Base-by-base conservation (phyloP, 2,888 invertebrate species). In the Pheosia gnoma region DNA sequence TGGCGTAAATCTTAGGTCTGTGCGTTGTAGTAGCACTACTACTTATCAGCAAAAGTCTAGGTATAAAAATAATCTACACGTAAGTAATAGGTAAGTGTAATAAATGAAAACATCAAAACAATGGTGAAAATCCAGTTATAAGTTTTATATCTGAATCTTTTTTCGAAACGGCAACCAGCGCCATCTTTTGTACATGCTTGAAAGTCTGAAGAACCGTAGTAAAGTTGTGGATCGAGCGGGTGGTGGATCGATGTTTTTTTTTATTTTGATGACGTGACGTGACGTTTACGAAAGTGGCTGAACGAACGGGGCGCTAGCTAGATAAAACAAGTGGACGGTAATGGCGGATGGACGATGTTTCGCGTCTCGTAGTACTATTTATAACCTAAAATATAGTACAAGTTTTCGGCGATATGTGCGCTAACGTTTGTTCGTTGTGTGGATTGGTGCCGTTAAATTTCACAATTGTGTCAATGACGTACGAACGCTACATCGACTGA, bases 391-490 rank as follows among this genome's bases (percentile, higher is more conserved):
- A 93, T 88, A 93, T 90, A 93, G 91, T 91, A 93, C 89, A 90
- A 93, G 92, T 92, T 94, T 93, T 93, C 91, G 91, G 90, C 93
- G 93, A 94, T 93, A 93, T 94, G 94, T 93, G 90, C 90, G 89
- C 90, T 93, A 92, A 93, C 89, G 89, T 92, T 92, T 86, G 86
- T 83, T 85, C 84, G 86, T 89, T 91, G 88, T 90, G 92, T 93
- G 91, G 83, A 91, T 90, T 90, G 86, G 90, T 93, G 91, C 87
- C 85, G 90, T 88, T 91, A 84, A 86, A 89, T 89, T 90, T 89
- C 81, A 87, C 85, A 86, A 89, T 87, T 88, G 90, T 91, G 91
- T 89, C 86, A 89, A 93, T 91, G 91, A 90, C 88, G 87, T 89
- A 87, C 84, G 86, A 87, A 87, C 86, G 81, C 83, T 90, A 82